A percentile compares a stretch with the other conserved stretches of the same genome.
Conservation (phyloP, 2,113 vertebrate species). For the Malurus elegans region DNA sequence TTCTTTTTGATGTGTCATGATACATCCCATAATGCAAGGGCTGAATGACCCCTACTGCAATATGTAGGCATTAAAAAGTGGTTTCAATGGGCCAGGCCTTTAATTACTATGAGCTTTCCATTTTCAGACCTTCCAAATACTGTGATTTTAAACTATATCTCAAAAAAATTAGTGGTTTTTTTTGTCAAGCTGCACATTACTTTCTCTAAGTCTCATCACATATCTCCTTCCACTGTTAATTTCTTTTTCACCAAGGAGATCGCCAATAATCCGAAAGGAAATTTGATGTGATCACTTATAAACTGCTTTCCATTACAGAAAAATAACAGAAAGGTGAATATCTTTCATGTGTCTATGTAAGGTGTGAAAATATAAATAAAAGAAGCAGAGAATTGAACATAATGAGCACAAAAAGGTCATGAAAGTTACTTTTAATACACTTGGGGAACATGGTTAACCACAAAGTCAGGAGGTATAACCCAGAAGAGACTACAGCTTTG, state of each 20-base stretch:
- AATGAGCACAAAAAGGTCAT: background rate
- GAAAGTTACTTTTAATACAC: background rate
- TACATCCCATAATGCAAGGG: background rate
- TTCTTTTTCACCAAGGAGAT: background rate
- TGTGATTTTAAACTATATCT: background rate
- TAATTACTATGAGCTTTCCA: background rate
- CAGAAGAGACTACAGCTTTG: background rate
- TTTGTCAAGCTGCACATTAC: background rate
- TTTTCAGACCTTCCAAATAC: background rate
- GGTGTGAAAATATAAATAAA: background rate
- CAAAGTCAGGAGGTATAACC: background rate
- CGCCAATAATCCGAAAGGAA: background rate
- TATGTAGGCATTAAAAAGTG: background rate
- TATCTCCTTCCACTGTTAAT: background rate
- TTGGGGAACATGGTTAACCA: background rate
- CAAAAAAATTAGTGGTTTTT: background rate
- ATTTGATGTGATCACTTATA: background rate
- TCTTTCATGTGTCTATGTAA: background rate
- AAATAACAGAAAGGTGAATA: background rate
- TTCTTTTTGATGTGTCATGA: background rate
- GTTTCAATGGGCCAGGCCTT: background rate
- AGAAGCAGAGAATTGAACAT: background rate
- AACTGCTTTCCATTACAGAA: background rate
- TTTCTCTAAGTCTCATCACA: background rate
- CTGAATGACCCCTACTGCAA: background rate